These are phyloP conservation scores for Palythoa grandis DNA, from an alignment of 92 coral and sea anemone species.

Conservation along the genomic window DNA sequence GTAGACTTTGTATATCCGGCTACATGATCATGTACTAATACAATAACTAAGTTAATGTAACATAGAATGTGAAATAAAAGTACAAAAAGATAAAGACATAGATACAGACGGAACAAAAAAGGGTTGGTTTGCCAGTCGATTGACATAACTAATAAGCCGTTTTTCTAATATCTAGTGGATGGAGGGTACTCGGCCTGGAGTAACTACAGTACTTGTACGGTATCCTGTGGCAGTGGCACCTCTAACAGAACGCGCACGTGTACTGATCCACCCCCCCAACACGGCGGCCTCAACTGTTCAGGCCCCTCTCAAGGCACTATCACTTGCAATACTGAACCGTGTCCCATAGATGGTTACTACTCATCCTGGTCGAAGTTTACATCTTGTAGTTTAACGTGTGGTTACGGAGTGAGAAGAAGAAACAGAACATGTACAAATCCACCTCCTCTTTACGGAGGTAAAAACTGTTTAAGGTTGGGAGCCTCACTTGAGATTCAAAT, in stretches of 20 bases:
- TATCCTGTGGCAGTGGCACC: slow-evolving; percentile 55
- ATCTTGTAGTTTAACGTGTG: slow-evolving; percentile 60
- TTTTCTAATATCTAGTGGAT: slow-evolving; percentile 54
- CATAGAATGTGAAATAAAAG: background rate
- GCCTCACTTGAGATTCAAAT: slow-evolving; percentile 36
- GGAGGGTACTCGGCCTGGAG: slow-evolving; percentile 73
- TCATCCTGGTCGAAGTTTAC: slow-evolving; percentile 66
- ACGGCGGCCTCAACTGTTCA: slow-evolving; percentile 69
- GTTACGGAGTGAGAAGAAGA: slow-evolving; percentile 59
- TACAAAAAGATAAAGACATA: background rate
- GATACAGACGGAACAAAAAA: background rate
- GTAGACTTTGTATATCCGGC: too few species aligned
- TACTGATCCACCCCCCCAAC: slow-evolving; percentile 61
- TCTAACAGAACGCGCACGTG: slow-evolving; percentile 60
- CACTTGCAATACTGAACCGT: slow-evolving; percentile 52
- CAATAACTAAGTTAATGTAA: background rate
- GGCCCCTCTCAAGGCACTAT: slow-evolving; percentile 43
- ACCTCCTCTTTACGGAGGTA: slow-evolving; percentile 63
- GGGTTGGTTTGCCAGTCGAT: background rate
- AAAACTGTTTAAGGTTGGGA: slow-evolving; percentile 62
- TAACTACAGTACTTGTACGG: slow-evolving; percentile 58
- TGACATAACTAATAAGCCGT: background rate
- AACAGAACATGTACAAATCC: slow-evolving; percentile 71
- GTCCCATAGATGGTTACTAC: slow-evolving; percentile 73
- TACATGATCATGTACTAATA: too few species aligned